Evolutionary conservation across 2,888 invertebrate species (phyloP), one percentile per base, ranked within the genome.

Genomic region (Agrilus biguttatus): DNA sequence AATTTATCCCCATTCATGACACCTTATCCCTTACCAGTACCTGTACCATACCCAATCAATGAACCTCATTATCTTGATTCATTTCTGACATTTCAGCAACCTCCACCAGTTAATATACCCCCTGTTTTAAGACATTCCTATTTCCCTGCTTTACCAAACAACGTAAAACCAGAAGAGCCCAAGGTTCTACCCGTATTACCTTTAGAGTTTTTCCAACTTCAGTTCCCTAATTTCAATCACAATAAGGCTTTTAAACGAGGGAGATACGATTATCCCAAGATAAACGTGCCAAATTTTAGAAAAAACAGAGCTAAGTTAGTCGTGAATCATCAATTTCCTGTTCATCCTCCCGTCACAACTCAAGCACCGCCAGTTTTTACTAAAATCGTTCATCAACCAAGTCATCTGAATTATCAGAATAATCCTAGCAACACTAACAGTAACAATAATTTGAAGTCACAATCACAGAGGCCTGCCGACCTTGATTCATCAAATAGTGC

Each of bases 21-120:
- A 44, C 54, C 53, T 5, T 52, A 53, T 33, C 54, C 53, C 2
- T 49, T 56, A 41, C 45, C 36, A 14, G 43, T 50, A 12, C 42
- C 65, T 1, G 60, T 73, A 14, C 70, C 71, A 8, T 49, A 66
- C 2, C 67, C 66, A 0, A 62, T 76, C 44, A 69, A 71, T 2
- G 65, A 68, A 1, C 59, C 51, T 14, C 48, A 50, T 41, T 44
- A 46, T 12, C 17, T 49, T 10, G 10, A 14, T 33, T 13, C 40
- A 12, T 40, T 46, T 12, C 14, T 47, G 5, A 44, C 37, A 33
- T 28, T 50, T 8, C 50, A 50, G 1, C 50, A 53, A 42, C 53
- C 52, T 8, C 54, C 53, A 41, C 53, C 54, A 36, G 46, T 55
- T 13, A 48, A 53, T 41, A 42, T 50, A 12, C 49, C 51, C 21